These are phyloP conservation scores for Cryptoprocta ferox DNA, from an alignment of 2,797 vertebrate species.

Conservation along the genomic window DNA sequence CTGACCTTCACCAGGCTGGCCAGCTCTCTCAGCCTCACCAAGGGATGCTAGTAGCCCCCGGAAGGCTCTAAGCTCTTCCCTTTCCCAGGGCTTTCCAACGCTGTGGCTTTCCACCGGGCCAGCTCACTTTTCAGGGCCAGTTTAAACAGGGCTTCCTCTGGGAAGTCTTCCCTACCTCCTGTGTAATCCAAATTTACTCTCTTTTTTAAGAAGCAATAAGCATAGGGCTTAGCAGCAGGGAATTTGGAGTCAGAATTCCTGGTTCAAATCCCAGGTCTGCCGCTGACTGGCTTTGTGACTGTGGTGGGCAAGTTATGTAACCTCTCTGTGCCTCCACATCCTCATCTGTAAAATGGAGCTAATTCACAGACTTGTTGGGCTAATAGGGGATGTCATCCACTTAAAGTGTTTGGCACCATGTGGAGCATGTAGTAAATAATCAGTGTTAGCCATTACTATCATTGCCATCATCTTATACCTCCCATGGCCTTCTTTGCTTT, in stretches of 20 bases:
- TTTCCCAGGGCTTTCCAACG: not conserved
- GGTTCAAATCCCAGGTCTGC: not conserved
- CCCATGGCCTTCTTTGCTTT: not conserved
- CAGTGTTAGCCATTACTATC: not conserved
- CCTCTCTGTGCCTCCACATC: not conserved
- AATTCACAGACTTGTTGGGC: not conserved
- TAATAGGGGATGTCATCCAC: not conserved
- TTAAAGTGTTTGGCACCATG: not conserved
- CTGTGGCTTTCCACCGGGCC: not conserved
- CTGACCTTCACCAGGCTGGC: accelerated
- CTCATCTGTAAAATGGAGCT: not conserved
- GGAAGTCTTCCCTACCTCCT: not conserved
- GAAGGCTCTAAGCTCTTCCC: not conserved
- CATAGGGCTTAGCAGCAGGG: not conserved
- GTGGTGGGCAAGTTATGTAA: not conserved
- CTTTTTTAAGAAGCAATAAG: not conserved
- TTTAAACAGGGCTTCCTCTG: not conserved
- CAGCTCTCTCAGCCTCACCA: not conserved
- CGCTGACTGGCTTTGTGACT: not conserved
- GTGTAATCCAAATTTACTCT: not conserved
- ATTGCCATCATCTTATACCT: not conserved
- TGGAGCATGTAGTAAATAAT: accelerated
- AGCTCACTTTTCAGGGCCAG: not conserved
- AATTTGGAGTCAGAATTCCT: not conserved
- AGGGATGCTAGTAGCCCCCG: not conserved